Conservation (phyloP, 2,113 vertebrate species). For the Chroicocephalus ridibundus region DNA sequence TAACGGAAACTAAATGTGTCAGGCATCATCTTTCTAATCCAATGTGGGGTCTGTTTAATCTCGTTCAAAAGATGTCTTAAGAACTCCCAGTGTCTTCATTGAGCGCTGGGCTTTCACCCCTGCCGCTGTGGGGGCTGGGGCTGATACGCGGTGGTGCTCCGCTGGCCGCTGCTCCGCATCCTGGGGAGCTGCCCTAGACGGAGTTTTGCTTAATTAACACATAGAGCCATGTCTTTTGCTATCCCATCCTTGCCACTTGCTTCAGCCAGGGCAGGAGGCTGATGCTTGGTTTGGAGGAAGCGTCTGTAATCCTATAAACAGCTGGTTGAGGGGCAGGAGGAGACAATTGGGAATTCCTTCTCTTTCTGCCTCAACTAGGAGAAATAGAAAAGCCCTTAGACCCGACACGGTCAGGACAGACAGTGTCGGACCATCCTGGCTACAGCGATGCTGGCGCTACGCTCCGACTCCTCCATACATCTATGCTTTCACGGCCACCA, state of each 20-base stretch:
- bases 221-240: background rate
- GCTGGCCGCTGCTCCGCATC: background rate
- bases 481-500: background rate
- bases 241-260: background rate
- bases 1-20: constrained; percentile 73
- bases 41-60: constrained; percentile 67
- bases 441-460: accelerated
- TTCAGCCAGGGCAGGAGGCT: background rate
- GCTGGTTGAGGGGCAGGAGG: background rate
- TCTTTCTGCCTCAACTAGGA: background rate
- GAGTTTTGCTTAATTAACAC: constrained; percentile 47
- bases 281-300: background rate
- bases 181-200: background rate
- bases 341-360: background rate
- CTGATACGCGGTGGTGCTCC: background rate
- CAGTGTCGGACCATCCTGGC: background rate
- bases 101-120: constrained; percentile 7
- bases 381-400: background rate
- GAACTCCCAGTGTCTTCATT: constrained; percentile 68
- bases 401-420: background rate
- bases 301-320: background rate
- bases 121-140: background rate
- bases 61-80: constrained; percentile 67
- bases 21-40: constrained; percentile 72
- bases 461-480: accelerated